Conservation (phyloP, 2,113 vertebrate species). For the Eulacestoma nigropectus region DNA sequence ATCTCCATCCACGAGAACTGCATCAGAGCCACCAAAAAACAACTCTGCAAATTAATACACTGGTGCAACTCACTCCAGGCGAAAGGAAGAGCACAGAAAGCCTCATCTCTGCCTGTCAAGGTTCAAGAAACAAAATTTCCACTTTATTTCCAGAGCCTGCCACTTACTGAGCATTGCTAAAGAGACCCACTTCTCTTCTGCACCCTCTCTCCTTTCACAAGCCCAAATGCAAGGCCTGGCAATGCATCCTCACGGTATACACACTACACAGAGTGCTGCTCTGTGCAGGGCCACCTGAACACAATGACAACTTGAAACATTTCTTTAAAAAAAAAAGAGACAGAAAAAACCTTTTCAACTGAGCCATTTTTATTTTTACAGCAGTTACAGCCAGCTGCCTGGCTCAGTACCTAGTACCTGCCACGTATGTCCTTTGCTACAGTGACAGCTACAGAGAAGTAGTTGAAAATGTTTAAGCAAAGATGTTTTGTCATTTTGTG, state of each 20-base stretch:
- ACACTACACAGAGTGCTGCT: background rate
- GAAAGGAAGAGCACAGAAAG: background rate
- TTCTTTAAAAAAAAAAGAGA: background rate
- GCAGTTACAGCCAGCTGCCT: background rate
- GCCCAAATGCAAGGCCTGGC: background rate
- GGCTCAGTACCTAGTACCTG: background rate
- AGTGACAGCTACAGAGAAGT: background rate
- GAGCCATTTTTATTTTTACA: background rate
- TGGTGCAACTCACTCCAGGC: background rate
- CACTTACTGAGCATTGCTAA: background rate
- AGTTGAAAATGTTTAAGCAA: background rate
- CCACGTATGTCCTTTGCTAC: fast-evolving
- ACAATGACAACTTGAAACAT: background rate
- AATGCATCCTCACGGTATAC: background rate
- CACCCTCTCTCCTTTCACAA: background rate
- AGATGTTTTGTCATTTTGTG: background rate
- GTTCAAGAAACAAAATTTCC: background rate
- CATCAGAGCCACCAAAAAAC: background rate
- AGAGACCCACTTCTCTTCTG: background rate
- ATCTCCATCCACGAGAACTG: fast-evolving
- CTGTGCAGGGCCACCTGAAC: background rate
- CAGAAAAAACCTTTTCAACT: background rate
- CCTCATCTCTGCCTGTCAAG: background rate
- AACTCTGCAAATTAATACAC: background rate
- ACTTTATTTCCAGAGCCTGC: background rate